Conservation (phyloP, 2,888 invertebrate species). For the Tridacna gigas region DNA sequence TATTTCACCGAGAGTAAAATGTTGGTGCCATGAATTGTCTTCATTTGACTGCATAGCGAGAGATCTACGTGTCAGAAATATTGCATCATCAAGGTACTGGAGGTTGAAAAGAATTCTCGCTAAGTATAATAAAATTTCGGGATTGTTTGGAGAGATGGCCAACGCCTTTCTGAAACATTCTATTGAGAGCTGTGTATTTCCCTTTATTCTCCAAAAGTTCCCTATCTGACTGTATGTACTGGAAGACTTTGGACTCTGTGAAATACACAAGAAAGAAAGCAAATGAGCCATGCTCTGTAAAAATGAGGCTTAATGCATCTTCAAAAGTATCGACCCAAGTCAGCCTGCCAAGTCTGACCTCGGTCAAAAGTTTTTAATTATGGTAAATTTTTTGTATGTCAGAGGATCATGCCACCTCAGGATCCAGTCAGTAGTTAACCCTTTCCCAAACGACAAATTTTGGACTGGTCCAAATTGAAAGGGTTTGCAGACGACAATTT, state of each 20-base stretch:
- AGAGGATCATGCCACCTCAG: too few species aligned
- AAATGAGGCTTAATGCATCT: too few species aligned
- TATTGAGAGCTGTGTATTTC: constrained; percentile 93
- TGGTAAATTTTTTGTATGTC: too few species aligned
- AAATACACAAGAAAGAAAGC: constrained; percentile 22
- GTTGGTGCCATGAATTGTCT: constrained; percentile 95
- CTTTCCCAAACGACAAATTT: too few species aligned
- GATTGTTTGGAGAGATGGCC: constrained; percentile 92
- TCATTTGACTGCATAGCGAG: constrained; percentile 93
- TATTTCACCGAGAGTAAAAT: constrained; percentile 95
- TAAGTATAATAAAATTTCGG: constrained; percentile 93
- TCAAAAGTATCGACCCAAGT: too few species aligned
- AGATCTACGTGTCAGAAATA: constrained; percentile 93
- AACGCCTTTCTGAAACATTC: constrained; percentile 95
- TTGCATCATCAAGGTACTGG: constrained; percentile 95
- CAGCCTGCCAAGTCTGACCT: too few species aligned
- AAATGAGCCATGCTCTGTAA: too few species aligned
- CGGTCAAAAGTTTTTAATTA: too few species aligned
- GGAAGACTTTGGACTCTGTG: constrained; percentile 88
- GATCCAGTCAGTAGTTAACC: too few species aligned
- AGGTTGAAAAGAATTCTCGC: constrained; percentile 93
- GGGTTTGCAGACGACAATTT: too few species aligned
- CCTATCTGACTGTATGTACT: constrained; percentile 96
- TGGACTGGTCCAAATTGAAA: too few species aligned
- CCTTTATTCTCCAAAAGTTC: constrained; percentile 95